Base-by-base conservation (phyloP, 2,113 vertebrate species). In the Galemys pyrenaicus region DNA sequence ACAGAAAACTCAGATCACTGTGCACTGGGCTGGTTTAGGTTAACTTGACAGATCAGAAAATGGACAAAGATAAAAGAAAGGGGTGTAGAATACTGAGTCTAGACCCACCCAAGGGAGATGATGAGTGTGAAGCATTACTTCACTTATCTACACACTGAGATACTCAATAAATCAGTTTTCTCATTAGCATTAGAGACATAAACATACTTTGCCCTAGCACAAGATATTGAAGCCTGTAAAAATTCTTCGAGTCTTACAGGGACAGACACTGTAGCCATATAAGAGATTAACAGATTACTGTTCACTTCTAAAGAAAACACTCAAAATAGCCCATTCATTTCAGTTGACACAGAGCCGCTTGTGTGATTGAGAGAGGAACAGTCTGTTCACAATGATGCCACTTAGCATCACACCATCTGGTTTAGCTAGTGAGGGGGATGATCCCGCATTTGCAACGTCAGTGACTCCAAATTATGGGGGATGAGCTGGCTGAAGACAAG, bases 341-440 rank as follows among this genome's bases (percentile, higher is more conserved):
- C 62, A 94, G 62, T 16, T 70, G 74, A 54, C 84, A 91, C 87
- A 80, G 81, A 94, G 94, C 20, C 32, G 16, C 28, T 68, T 54
- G 24, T 9, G 35, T 56, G 80, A 79, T 2, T 60, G 84, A 68
- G 75, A 93, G 83, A 41, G 58, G 24, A 71, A 10, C 93, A 87
- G 13, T n/a, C 54, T 3, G 82, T 79, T 87, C 56, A 86, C 88
- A 94, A 30, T 68, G 60, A 90, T 37, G 9, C 94, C 89, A 41
- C 4, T 78, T 37, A 80, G 35, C 0, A 0, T 56, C 94, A 37
- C 16, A 70, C 75, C 89, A 78, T 73, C 49, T 30, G 68, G 79
- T 81, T 96, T 87, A 94, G 94, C 93, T 93, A 82, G 87, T 67
- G 64, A 83, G 51, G 87, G 79, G 94, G 94, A 80, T 75, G 91